Conservation (phyloP, 1,140 invertebrate genomes). For the Sitophilus oryzae region DNA sequence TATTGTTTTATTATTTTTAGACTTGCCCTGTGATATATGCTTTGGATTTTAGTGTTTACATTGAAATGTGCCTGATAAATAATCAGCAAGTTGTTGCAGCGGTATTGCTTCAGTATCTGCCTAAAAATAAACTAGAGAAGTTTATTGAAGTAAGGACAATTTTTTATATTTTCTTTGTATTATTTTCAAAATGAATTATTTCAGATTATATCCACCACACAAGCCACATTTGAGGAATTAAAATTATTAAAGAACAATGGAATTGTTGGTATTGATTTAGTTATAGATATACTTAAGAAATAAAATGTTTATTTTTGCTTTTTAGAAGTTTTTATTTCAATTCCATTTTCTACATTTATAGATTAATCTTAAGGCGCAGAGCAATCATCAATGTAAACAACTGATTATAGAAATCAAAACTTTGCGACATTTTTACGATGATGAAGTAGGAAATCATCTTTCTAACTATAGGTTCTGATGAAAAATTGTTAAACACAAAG, state of each 20-base stretch:
- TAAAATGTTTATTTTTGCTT: neutral
- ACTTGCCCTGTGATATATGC: neutral
- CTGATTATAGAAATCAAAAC: too few species aligned
- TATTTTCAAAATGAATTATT: neutral
- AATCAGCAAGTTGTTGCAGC: neutral
- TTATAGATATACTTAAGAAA: neutral
- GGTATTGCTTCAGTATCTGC: neutral
- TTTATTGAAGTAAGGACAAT: neutral
- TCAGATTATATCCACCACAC: neutral
- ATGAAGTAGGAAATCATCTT: too few species aligned
- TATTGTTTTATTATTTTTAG: too few species aligned
- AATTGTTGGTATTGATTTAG: neutral
- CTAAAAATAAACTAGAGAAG: neutral
- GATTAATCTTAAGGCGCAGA: too few species aligned
- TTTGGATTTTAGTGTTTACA: neutral
- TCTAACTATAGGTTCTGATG: too few species aligned
- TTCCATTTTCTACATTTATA: slow-evolving; percentile 39
- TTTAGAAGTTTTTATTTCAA: slow-evolving; percentile 41
- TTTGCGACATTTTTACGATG: too few species aligned
- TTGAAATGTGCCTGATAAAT: neutral
- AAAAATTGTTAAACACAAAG: too few species aligned
- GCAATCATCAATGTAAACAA: too few species aligned
- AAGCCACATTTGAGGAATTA: too few species aligned
- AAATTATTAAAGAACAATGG: neutral
- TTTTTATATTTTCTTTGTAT: neutral